These are phyloP conservation scores for Micoletzkya japonica DNA, from an alignment of 2,888 invertebrate species.

Conservation along the genomic window DNA sequence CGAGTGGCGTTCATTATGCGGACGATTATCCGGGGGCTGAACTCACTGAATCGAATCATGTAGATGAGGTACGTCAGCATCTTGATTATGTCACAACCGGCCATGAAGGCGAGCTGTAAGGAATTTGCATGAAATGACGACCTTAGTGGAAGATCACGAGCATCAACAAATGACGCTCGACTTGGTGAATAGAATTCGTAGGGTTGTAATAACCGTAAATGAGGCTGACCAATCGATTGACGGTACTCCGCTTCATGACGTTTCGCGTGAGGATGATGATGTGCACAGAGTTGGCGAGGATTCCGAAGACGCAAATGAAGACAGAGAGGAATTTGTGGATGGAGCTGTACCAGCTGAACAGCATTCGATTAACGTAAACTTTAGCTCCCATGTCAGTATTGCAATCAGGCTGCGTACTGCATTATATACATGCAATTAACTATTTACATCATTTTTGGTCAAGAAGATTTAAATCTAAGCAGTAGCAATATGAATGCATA, in stretches of 20 bases:
- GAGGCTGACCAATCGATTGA: constrained; percentile 44
- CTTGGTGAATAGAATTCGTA: too few relatives aligned
- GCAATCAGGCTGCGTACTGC: too few relatives aligned
- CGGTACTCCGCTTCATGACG: constrained; percentile 47
- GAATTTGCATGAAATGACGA: background rate
- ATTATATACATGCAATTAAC: too few relatives aligned
- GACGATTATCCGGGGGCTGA: too few relatives aligned
- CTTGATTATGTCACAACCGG: constrained; percentile 59
- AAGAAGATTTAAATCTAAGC: too few relatives aligned
- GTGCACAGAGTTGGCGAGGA: constrained; percentile 44
- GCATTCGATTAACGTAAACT: too few relatives aligned
- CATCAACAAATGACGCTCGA: too few relatives aligned
- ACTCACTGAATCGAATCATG: constrained; percentile 52
- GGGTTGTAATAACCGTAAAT: background rate
- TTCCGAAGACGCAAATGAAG: constrained; percentile 32
- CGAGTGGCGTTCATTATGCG: too few relatives aligned
- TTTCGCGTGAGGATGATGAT: constrained; percentile 46
- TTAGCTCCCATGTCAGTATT: too few relatives aligned
- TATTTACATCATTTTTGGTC: too few relatives aligned
- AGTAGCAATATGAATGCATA: too few relatives aligned
- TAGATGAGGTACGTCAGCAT: constrained; percentile 61
- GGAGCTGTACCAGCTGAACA: constrained; percentile 19
- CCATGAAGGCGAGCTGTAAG: constrained; percentile 45
- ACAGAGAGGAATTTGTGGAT: constrained; percentile 22
- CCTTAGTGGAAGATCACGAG: too few relatives aligned